Conservation (phyloP, 1,140 invertebrate genomes). For the Nasonia vitripennis region DNA sequence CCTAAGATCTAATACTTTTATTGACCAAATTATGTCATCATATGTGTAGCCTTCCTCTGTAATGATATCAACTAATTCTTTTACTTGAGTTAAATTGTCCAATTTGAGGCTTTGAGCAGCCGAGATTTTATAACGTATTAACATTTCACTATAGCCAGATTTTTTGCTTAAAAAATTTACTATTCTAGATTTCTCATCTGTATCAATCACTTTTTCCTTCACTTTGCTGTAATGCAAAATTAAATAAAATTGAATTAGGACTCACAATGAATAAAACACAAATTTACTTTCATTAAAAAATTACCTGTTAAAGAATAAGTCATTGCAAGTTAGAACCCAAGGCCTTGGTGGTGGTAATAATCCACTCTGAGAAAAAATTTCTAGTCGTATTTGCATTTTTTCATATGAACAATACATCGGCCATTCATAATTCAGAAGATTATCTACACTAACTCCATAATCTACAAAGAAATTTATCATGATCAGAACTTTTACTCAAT, state of each 20-base stretch:
- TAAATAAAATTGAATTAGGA: not conserved
- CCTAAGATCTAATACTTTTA: not conserved
- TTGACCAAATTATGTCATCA: constrained; percentile 4
- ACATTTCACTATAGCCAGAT: not conserved
- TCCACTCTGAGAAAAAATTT: not conserved
- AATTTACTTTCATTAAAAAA: not conserved
- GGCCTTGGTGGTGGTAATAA: not conserved
- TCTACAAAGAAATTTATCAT: not conserved
- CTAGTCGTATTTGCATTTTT: not conserved
- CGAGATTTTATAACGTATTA: not conserved
- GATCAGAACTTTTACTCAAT: not conserved
- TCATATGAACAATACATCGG: not conserved
- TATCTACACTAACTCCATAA: not conserved
- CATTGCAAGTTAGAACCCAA: not conserved
- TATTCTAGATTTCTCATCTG: not conserved
- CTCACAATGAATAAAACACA: not conserved
- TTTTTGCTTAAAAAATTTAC: constrained; percentile 14
- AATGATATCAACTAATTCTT: not conserved
- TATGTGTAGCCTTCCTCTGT: constrained; percentile 9
- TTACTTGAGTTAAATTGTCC: not conserved
- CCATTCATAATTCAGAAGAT: not conserved
- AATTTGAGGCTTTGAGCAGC: not conserved
- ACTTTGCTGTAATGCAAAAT: not conserved
- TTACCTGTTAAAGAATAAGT: not conserved
- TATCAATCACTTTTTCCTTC: too few relatives aligned